Evolutionary conservation across 1,140 invertebrate genomes (phyloP).

Genomic region (Rhagoletis pomonella): DNA sequence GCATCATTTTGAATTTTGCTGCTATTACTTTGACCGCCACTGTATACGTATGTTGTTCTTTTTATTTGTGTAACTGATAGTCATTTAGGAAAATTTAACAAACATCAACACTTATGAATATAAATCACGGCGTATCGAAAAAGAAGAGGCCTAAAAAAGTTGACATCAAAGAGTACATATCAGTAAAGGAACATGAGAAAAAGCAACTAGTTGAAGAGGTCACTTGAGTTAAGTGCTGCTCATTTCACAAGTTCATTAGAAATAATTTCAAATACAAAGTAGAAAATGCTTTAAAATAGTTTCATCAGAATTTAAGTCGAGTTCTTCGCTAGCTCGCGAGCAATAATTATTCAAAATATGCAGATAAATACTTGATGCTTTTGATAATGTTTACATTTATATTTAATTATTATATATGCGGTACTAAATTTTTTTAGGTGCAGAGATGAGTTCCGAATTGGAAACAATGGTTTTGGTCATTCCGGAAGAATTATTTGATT

Average conservation of each 20-base stretch:
- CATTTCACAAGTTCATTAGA: neutral
- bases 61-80: constrained; percentile 2
- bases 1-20: too few relatives aligned
- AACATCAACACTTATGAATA: neutral
- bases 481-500: neutral
- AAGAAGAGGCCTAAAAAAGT: too few relatives aligned
- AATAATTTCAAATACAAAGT: neutral
- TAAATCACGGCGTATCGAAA: neutral
- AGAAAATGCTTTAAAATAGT: neutral
- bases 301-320: neutral
- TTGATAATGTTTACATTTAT: constrained; percentile 3
- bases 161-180: neutral
- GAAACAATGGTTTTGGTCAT: neutral
- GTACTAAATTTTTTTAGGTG: neutral
- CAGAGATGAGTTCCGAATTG: neutral
- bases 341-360: neutral
- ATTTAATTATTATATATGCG: neutral
- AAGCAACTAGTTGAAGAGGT: too few relatives aligned
- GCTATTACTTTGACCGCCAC: too few relatives aligned
- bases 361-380: neutral
- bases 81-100: neutral
- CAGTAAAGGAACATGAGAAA: neutral
- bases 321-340: constrained; percentile 3
- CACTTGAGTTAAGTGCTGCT: neutral
- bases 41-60: too few relatives aligned